These are phyloP conservation scores for Cheilosia scutellata DNA, from an alignment of 2,888 invertebrate genomes.

Conservation along the genomic window DNA sequence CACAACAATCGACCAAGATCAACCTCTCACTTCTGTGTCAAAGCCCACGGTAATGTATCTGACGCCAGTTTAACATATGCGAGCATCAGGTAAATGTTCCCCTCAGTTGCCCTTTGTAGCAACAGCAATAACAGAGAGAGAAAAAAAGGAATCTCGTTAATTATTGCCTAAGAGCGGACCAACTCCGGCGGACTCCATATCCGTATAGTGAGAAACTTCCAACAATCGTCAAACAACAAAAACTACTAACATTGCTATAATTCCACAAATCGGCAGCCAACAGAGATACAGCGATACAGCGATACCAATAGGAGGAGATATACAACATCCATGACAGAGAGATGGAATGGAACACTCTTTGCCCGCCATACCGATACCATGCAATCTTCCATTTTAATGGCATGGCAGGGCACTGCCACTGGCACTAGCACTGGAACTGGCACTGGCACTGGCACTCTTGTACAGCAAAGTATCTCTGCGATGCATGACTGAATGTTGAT, in stretches of 20 bases:
- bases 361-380: slow-evolving; percentile 4
- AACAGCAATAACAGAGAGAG: neutral
- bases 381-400: slow-evolving; percentile 13
- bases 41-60: slow-evolving; percentile 12
- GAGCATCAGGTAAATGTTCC: slow-evolving; percentile 18
- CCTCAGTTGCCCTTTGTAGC: neutral
- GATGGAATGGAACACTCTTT: slow-evolving; percentile 34
- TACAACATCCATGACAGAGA: slow-evolving; percentile 30
- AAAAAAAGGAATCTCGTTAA: slow-evolving; percentile 61
- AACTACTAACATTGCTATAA: slow-evolving; percentile 54
- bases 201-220: slow-evolving; percentile 45
- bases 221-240: slow-evolving; percentile 45
- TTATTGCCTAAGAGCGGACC: slow-evolving; percentile 61
- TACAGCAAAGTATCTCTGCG: slow-evolving; percentile 53
- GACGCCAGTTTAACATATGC: slow-evolving; percentile 28
- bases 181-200: neutral
- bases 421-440: slow-evolving; percentile 6
- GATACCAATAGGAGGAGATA: neutral
- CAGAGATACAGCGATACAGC: slow-evolving; percentile 15
- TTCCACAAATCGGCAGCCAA: slow-evolving; percentile 58
- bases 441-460: slow-evolving; percentile 11
- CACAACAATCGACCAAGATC: slow-evolving; percentile 4
- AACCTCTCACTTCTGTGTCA: slow-evolving; percentile 17
- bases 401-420: neutral
- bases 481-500: slow-evolving; percentile 63